phyloP scores from a whole-genome alignment of 1,140 invertebrate genomes.

The Neotoxoptera formosana region DNA sequence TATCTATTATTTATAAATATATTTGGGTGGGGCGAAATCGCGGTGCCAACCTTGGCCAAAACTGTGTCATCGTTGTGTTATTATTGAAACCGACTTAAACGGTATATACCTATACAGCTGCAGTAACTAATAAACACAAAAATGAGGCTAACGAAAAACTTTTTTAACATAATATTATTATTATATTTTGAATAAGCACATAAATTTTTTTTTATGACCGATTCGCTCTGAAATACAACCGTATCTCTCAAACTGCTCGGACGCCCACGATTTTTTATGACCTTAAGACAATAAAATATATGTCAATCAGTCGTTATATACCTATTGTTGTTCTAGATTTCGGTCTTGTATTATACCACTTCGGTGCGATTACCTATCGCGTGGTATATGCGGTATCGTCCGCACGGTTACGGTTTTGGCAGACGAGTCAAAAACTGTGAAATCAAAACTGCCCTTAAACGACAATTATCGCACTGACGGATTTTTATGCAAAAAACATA shows the following conservation, averaged over 20 bases:
- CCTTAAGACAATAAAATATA: neutral
- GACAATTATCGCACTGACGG: neutral
- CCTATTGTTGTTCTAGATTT: neutral
- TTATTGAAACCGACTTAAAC: neutral
- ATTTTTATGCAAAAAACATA: too few relatives aligned
- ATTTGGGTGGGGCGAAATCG: neutral
- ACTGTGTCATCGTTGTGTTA: neutral
- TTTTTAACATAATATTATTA: too few relatives aligned
- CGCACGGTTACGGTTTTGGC: neutral
- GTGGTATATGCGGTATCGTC: neutral
- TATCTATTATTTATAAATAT: slow-evolving; percentile 5
- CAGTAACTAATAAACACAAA: neutral
- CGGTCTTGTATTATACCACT: neutral
- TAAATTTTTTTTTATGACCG: neutral
- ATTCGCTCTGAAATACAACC: neutral
- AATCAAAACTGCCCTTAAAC: neutral
- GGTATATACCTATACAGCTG: neutral
- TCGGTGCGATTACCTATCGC: neutral
- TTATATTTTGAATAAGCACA: neutral
- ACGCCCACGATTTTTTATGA: neutral
- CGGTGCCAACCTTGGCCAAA: neutral
- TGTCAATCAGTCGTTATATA: neutral
- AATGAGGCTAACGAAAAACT: neutral
- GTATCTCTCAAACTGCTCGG: neutral
- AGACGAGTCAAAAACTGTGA: neutral